Base-by-base conservation (phyloP, 2,888 invertebrate genomes). In the Heliconius erato region DNA sequence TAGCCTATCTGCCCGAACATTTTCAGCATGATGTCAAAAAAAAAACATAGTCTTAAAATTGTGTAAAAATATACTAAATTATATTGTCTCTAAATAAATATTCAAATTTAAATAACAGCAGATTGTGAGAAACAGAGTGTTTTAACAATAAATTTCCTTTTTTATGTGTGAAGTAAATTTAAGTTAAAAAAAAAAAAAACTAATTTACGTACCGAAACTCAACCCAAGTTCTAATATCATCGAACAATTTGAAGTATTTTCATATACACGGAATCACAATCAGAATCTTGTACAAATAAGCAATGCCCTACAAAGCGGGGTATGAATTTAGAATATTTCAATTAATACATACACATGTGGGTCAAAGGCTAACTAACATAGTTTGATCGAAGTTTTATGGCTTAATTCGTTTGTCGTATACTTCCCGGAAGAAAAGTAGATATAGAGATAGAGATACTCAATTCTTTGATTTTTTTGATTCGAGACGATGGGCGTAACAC, bases 321-420 rank as follows among this genome's bases (percentile, higher is more conserved):
- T 35, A 35, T 59, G 59, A 76, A 59, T 74, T 74, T 32, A n/a
- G 74, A 63, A 76, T 76, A 76, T 76, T 54, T 76, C 74, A 76
- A 76, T 76, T 35, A 59, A 54, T 54, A 74, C 32, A n/a, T 28
- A 74, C 32, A 32, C 74, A 76, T 35, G 23, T 28, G 54, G 74
- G 54, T 59, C 54, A 59, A 59, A 32, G 32, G 59, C 23, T 32
- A 54, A 74, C 28, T 54, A 49, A 54, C 54, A 69, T 68, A 32
- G 32, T 49, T 74, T 28, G 19, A 74, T n/a, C 12, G 0, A 32
- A 49, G 23, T 74, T 74, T 74, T 28, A n/a, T 9, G 6, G 14
- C 23, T 32, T 54, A 32, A 74, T 32, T 59, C 5, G 59, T n/a
- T 40, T 32, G 14, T 11, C 23, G 3, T 71, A 12, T 63, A 23